A percentile compares a stretch with the other conserved stretches of the same genome.
Conservation (phyloP, 2,113 vertebrate species). For the Brachypteracias leptosomus region DNA sequence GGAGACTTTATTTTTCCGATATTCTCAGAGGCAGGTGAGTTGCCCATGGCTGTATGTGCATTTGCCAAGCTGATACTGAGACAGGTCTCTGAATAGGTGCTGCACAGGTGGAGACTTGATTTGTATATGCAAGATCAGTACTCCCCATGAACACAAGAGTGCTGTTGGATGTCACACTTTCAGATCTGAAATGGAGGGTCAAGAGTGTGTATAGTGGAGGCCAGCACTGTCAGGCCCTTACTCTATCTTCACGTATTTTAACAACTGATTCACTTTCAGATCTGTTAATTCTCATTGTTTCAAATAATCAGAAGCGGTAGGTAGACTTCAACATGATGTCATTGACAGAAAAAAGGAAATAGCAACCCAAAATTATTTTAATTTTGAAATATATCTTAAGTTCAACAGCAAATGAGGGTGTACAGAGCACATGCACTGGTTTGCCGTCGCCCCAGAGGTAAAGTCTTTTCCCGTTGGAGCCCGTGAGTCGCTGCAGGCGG, state of each 20-base stretch:
- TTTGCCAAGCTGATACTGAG: neutral
- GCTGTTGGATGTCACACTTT: neutral
- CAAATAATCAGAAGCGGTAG: neutral
- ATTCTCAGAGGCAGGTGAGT: neutral
- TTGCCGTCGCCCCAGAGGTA: accelerated
- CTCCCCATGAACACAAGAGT: neutral
- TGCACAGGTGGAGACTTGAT: neutral
- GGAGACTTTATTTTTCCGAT: neutral
- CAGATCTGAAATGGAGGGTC: neutral
- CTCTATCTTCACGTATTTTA: neutral
- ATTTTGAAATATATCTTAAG: accelerated
- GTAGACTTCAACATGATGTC: accelerated
- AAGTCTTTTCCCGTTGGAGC: too few species aligned
- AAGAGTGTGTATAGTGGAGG: accelerated
- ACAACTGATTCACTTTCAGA: neutral
- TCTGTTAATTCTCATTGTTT: neutral
- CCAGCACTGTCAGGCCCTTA: neutral
- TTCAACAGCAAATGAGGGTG: accelerated
- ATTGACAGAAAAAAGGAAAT: neutral
- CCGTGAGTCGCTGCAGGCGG: too few species aligned
- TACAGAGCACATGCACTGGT: accelerated
- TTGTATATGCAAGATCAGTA: neutral
- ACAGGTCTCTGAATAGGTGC: neutral
- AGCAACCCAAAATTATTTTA: accelerated
- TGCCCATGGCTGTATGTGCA: neutral